Evolutionary conservation across 2,113 vertebrate species (phyloP).

Genomic region (Callorhinus ursinus): DNA sequence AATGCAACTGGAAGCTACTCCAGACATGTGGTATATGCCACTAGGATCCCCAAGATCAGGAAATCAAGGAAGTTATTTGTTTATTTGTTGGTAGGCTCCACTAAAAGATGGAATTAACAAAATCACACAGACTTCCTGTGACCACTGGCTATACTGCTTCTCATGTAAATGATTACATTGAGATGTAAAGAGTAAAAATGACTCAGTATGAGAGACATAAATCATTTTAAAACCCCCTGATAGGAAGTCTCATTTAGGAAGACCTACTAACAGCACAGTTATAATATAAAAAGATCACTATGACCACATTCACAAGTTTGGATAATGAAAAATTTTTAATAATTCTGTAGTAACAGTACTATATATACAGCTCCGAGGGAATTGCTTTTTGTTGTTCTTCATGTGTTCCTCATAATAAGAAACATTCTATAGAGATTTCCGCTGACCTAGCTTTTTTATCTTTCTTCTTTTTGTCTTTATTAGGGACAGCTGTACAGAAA

Average conservation of each 20-base stretch:
- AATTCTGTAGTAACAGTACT: background rate
- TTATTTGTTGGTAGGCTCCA: background rate
- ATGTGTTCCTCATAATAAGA: constrained; percentile 24
- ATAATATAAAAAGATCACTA: background rate
- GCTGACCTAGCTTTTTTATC: background rate
- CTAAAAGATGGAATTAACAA: constrained; percentile 18
- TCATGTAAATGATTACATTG: background rate
- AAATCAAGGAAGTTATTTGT: background rate
- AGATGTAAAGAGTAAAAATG: background rate
- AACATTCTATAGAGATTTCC: constrained; percentile 20
- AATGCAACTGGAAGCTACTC: background rate
- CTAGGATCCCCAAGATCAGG: background rate
- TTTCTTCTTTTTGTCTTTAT: background rate
- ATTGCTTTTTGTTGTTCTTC: background rate
- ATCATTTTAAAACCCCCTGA: background rate
- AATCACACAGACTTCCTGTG: background rate
- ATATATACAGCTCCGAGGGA: background rate
- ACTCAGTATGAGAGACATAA: background rate
- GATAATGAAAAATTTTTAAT: background rate
- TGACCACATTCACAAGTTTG: background rate
- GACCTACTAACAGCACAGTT: background rate
- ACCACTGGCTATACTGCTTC: background rate
- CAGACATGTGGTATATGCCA: background rate
- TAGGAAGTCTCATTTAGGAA: background rate
- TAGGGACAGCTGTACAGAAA: background rate